phyloP scores from a whole-genome alignment of 2,888 invertebrate species.

The Thecophora atra region DNA sequence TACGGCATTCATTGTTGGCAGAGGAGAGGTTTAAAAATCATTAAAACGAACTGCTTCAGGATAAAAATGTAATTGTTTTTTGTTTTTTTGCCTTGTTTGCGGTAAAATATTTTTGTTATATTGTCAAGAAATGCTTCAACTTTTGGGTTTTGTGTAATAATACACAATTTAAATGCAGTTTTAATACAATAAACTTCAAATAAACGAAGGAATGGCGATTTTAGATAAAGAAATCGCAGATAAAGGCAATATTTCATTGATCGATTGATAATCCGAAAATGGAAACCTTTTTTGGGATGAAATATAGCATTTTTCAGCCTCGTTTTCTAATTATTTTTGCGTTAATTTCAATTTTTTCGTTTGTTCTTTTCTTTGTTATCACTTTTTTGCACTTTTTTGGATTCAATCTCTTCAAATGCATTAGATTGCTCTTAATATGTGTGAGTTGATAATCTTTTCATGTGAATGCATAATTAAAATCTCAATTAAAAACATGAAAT shows the following conservation, averaged over 20 bases:
- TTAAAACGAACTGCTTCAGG: conserved; percentile 46
- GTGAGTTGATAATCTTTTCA: conserved; percentile 60
- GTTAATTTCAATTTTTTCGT: not conserved
- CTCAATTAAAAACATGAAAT: conserved; percentile 48
- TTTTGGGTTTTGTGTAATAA: not conserved
- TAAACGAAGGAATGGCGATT: no score
- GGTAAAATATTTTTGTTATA: not conserved
- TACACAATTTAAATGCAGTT: not conserved
- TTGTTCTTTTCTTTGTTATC: conserved; percentile 1
- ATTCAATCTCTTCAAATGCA: conserved; percentile 2
- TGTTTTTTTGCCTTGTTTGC: conserved; percentile 5
- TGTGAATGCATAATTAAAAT: conserved; percentile 67
- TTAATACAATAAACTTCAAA: not conserved
- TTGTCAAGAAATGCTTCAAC: not conserved
- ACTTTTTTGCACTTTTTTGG: conserved; percentile 16
- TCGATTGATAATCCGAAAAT: not conserved
- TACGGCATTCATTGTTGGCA: conserved; percentile 26
- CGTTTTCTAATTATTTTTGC: not conserved
- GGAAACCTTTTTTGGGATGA: not conserved
- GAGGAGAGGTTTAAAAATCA: conserved; percentile 45
- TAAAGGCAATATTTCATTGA: not conserved
- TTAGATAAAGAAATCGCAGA: not conserved
- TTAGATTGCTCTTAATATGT: conserved; percentile 32
- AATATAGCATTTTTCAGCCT: not conserved
- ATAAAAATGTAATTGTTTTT: conserved; percentile 38